phyloP scores from a whole-genome alignment of 2,888 invertebrate species.

The Aleiodes testaceus region DNA sequence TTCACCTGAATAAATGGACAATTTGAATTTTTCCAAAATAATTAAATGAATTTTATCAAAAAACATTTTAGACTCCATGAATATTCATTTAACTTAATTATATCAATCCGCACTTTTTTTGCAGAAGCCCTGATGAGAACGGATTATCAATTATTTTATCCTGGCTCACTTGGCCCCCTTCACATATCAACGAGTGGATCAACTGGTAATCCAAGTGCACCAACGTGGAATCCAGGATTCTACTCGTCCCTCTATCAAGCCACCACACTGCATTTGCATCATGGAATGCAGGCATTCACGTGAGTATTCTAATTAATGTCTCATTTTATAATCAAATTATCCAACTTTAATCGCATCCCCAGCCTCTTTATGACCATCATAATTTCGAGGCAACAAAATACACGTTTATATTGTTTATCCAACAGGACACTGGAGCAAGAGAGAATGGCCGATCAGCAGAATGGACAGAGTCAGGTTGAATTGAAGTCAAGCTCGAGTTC shows the following conservation, averaged over 20 bases:
- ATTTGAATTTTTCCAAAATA: no score
- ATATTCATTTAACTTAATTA: conserved; percentile 2
- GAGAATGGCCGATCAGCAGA: conserved; percentile 63
- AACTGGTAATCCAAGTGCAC: conserved; percentile 58
- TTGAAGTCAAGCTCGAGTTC: conserved; percentile 75
- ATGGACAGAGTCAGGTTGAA: conserved; percentile 62
- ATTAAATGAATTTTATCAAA: no score
- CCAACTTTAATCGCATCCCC: conserved; percentile 8
- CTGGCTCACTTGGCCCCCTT: conserved; percentile 68
- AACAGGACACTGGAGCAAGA: conserved; percentile 65
- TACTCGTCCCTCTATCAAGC: conserved; percentile 71
- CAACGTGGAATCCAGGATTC: conserved; percentile 70
- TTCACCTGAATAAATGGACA: no score
- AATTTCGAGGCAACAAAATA: background rate
- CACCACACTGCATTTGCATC: conserved; percentile 66
- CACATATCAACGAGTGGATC: conserved; percentile 64
- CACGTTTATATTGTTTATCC: conserved; percentile 5
- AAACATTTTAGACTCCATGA: background rate
- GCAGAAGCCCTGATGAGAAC: conserved; percentile 69
- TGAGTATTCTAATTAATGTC: conserved; percentile 53
- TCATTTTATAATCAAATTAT: conserved; percentile 42
- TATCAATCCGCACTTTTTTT: conserved; percentile 29
- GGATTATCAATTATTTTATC: conserved; percentile 70
- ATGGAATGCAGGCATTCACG: conserved; percentile 68
- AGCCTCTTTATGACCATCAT: conserved; percentile 2